phyloP scores from a whole-genome alignment of 2,113 vertebrate species.

The Psilopsiagon aymara region DNA sequence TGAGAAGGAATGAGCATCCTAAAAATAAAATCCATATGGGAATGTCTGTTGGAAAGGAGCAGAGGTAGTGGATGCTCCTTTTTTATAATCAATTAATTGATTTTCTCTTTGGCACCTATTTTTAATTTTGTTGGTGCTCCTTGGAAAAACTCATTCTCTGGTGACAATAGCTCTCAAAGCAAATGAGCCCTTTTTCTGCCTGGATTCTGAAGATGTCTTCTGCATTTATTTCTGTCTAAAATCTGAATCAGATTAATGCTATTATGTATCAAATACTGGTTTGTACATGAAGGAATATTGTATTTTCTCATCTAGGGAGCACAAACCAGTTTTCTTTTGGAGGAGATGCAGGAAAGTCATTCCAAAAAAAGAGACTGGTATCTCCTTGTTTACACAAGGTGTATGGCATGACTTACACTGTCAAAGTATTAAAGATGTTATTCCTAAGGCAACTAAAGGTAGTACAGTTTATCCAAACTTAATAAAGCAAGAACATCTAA shows the following conservation, averaged over 20 bases:
- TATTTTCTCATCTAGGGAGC: neutral
- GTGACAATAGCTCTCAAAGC: neutral
- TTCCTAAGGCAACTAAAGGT: neutral
- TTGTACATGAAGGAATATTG: neutral
- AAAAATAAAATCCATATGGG: conserved; percentile 91
- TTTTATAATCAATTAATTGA: neutral
- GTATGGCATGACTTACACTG: neutral
- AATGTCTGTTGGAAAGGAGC: conserved; percentile 59
- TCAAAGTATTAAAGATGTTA: neutral
- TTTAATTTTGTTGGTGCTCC: neutral
- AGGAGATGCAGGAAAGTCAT: neutral
- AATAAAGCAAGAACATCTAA: neutral
- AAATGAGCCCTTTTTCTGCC: neutral
- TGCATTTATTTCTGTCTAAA: neutral
- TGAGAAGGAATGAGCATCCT: conserved; percentile 79
- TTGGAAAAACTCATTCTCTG: neutral
- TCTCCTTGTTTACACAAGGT: neutral
- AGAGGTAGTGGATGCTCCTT: conserved; percentile 60
- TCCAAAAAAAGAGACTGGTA: neutral
- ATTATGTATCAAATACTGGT: neutral
- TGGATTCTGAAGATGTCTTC: neutral
- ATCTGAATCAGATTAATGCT: neutral
- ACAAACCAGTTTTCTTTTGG: neutral
- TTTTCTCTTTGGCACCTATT: conserved; percentile 27
- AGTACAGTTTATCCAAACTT: neutral